Evolutionary conservation across 2,888 invertebrate genomes (phyloP).

Genomic region (Drosophila pullipes): DNA sequence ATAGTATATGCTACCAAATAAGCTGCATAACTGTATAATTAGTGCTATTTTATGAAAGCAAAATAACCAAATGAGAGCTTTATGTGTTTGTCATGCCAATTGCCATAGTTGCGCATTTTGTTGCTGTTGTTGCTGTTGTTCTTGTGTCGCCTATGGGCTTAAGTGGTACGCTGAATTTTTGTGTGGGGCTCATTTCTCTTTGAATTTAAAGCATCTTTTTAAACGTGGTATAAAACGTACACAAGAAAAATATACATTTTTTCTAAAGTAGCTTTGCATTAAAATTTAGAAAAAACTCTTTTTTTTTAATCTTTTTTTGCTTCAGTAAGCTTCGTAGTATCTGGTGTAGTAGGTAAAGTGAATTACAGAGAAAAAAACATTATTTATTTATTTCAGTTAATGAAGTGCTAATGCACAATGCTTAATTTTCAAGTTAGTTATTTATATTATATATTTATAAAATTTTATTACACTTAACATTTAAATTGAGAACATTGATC

Average conservation of each 20-base stretch:
- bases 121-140: conserved; percentile 2
- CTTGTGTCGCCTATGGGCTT: not conserved
- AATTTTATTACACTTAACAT: not conserved
- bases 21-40: conserved; percentile 73
- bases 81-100: conserved; percentile 57
- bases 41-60: conserved; percentile 72
- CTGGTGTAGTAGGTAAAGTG: not conserved
- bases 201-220: not conserved
- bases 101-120: conserved; percentile 35
- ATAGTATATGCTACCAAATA: conserved; percentile 25
- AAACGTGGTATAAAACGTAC: not conserved
- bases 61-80: conserved; percentile 74
- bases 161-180: not conserved
- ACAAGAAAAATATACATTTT: too few species aligned
- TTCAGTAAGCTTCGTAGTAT: not conserved
- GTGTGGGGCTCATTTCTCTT: not conserved
- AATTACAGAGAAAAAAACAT: not conserved
- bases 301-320: too few species aligned
- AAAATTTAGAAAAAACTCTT: not conserved
- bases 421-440: not conserved
- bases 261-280: too few species aligned
- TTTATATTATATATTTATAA: too few species aligned
- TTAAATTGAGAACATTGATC: not conserved
- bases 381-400: not conserved
- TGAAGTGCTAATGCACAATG: not conserved